These are phyloP conservation scores for Meiosimyza platycephala DNA, from an alignment of 2,888 invertebrate species.

Conservation along the genomic window DNA sequence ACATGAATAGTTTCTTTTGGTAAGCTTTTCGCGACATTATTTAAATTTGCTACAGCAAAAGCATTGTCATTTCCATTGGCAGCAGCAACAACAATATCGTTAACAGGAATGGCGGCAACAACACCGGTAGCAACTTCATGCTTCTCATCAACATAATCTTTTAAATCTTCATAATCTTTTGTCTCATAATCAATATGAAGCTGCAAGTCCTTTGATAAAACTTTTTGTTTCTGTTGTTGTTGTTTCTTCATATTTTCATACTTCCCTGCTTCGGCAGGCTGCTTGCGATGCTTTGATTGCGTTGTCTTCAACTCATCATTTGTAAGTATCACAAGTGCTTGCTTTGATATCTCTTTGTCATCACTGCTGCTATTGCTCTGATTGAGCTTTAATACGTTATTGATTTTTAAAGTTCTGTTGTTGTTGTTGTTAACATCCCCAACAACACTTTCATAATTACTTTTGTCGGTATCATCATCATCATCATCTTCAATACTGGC, in stretches of 20 bases:
- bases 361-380: constrained; percentile 43
- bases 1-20: too few relatives aligned
- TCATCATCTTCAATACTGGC: not conserved
- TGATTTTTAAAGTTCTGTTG: constrained; percentile 59
- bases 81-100: not conserved
- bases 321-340: constrained; percentile 42
- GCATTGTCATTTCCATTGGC: too few relatives aligned
- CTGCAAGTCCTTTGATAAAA: constrained; percentile 35
- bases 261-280: not conserved
- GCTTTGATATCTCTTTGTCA: constrained; percentile 38
- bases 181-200: constrained; percentile 33
- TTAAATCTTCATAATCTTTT: constrained; percentile 29
- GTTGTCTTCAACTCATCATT: not conserved
- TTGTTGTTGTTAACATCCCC: constrained; percentile 35
- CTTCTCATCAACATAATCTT: constrained; percentile 26
- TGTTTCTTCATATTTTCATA: constrained; percentile 26
- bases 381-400: constrained; percentile 59
- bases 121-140: not conserved
- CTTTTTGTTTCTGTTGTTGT: constrained; percentile 31
- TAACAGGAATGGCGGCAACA: not conserved
- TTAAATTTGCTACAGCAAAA: too few relatives aligned
- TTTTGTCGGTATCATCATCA: constrained; percentile 30
- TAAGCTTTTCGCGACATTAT: too few relatives aligned
- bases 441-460: constrained; percentile 45
- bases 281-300: not conserved